Percentiles rank a stretch among this genome's conserved stretches.
These are phyloP conservation scores for Cynaeus angustus DNA, from an alignment of 2,888 invertebrate species.

Conservation along the genomic window DNA sequence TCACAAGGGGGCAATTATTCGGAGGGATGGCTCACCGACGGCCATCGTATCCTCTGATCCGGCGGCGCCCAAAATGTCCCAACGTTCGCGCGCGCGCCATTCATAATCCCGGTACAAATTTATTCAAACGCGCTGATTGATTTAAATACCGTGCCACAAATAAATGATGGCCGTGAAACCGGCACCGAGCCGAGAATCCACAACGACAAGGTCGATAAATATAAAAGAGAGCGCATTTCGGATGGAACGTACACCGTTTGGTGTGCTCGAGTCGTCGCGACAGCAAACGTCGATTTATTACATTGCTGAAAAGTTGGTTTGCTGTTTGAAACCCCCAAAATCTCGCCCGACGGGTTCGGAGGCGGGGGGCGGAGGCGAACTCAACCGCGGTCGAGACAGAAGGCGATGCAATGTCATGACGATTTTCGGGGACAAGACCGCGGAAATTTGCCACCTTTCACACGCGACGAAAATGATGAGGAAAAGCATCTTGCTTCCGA, in stretches of 20 bases:
- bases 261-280: constrained; percentile 61
- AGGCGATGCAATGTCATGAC: constrained; percentile 20
- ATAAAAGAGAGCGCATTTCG: constrained; percentile 31
- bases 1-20: constrained; percentile 65
- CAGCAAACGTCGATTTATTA: constrained; percentile 64
- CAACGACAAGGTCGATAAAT: constrained; percentile 46
- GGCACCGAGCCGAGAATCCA: constrained; percentile 42
- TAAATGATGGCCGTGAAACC: constrained; percentile 47
- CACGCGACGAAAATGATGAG: too few relatives aligned
- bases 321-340: constrained; percentile 67
- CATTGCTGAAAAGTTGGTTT: constrained; percentile 67
- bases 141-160: constrained; percentile 47
- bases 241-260: constrained; percentile 57
- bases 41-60: constrained; percentile 69
- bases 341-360: constrained; percentile 42
- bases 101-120: constrained; percentile 45
- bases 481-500: too few relatives aligned
- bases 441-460: too few relatives aligned
- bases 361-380: constrained; percentile 17
- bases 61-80: constrained; percentile 53
- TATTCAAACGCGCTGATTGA: constrained; percentile 48
- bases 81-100: constrained; percentile 26
- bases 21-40: too few relatives aligned
- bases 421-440: constrained; percentile 2
- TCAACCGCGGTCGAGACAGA: constrained; percentile 31